Evolutionary conservation across 1,140 invertebrate genomes (phyloP), one percentile per base, ranked within the genome.

Genomic region (Asobara japonica): DNA sequence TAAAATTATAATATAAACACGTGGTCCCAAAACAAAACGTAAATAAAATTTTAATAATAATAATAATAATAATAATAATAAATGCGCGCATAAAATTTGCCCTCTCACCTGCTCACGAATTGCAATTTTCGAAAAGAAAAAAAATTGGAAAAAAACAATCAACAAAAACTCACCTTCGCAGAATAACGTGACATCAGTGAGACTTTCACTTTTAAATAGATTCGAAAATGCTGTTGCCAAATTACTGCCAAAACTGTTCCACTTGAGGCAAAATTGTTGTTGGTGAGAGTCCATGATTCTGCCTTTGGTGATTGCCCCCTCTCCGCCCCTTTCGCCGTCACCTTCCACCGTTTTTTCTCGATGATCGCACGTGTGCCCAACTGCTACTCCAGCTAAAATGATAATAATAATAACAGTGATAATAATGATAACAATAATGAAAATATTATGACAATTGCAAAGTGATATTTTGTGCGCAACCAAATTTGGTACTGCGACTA

Each of bases 221-320:
- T 94, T 95, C 80, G 94, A 94, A 88, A 95, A 95, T 78, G 94
- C 93, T 78, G 94, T 94, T 75, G 94, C 94, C 85, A 96, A 89
- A 89, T 96, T 95, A 80, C 91, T 94, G 83, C 94, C 94, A 88
- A 95, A 95, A 89, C 94, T 95, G 90, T 95, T 96, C 94, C 94
- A 96, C 89, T 96, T 96, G 79, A 96, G 90, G 90, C 94, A 95
- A 88, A 95, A 96, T 88, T 95, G 94, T 88, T 95, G 94, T 90
- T 94, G 93, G 82, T 93, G 92, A 87, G 94, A 93, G 90, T 95
- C 93, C 92, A 93, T 94, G 87, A 85, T 85, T 82, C 81, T 84
- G 83, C 83, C 84, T 83, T 78, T 85, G 74, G 84, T 74, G 73
- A 80, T 79, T 74, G 80, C 77, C 76, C 79, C 80, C 77, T 84